These are phyloP conservation scores for Cylas formicarius DNA, from an alignment of 1,140 invertebrate species.

Conservation along the genomic window DNA sequence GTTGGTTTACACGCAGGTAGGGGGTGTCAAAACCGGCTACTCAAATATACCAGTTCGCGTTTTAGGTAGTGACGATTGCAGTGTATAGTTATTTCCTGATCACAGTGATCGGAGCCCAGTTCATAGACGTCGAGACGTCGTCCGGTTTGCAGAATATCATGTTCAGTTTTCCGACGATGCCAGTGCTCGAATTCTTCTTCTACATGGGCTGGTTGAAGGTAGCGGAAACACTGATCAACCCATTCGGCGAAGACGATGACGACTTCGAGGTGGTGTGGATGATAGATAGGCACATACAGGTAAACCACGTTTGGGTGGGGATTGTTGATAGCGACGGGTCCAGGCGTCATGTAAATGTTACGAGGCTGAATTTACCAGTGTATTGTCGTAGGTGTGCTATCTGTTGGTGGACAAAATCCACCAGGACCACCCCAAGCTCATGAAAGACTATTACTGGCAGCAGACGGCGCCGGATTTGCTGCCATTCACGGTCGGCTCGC, in stretches of 20 bases:
- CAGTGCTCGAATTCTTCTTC: slow-evolving; percentile 74
- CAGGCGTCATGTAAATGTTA: neutral
- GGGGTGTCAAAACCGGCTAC: neutral
- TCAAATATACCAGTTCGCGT: slow-evolving; percentile 3
- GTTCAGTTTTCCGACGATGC: slow-evolving; percentile 81
- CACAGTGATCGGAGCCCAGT: slow-evolving; percentile 59
- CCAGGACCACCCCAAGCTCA: slow-evolving; percentile 77
- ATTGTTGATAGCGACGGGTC: neutral
- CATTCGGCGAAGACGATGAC: slow-evolving; percentile 88
- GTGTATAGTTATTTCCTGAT: slow-evolving; percentile 68
- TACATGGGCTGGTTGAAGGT: slow-evolving; percentile 90
- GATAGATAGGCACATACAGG: slow-evolving; percentile 76
- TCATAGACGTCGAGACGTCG: slow-evolving; percentile 16
- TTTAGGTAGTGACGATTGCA: slow-evolving; percentile 56
- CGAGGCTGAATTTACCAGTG: neutral
- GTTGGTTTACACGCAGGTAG: slow-evolving; percentile 76
- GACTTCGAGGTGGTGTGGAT: slow-evolving; percentile 73
- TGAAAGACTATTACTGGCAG: slow-evolving; percentile 82
- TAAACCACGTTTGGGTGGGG: slow-evolving; percentile 32
- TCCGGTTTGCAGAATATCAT: slow-evolving; percentile 51
- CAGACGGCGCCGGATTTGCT: slow-evolving; percentile 74
- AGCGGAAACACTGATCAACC: slow-evolving; percentile 75
- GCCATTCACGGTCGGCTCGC: slow-evolving; percentile 70
- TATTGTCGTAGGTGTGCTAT: slow-evolving; percentile 61
- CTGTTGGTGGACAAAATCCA: slow-evolving; percentile 90